A percentile compares a stretch with the other conserved stretches of the same genome.
Evolutionary conservation across 1,140 invertebrate species (phyloP).

Genomic region (Muscidifurax raptorellus): DNA sequence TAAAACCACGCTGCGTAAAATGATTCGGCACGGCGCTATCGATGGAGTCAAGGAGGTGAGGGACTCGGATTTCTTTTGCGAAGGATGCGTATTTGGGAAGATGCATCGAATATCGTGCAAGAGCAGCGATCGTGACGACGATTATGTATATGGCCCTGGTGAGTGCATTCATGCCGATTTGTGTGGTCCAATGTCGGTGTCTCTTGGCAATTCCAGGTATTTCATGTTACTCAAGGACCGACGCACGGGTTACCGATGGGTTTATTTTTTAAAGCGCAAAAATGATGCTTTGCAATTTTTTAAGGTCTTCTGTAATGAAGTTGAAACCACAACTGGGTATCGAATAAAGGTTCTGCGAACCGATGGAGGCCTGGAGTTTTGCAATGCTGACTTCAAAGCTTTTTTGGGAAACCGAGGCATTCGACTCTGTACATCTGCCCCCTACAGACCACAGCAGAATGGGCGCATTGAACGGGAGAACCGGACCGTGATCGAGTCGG

Average conservation of each 20-base stretch:
- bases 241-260: conserved; percentile 64
- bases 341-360: neutral
- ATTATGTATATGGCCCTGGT: conserved; percentile 66
- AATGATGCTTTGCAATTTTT: conserved; percentile 64
- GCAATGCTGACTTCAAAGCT: neutral
- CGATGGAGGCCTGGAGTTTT: conserved; percentile 16
- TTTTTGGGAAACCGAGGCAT: neutral
- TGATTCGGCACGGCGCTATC: neutral
- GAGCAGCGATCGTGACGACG: conserved; percentile 68
- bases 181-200: neutral
- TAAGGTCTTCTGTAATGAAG: neutral
- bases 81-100: conserved; percentile 67
- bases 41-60: neutral
- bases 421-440: conserved; percentile 60
- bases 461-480: conserved; percentile 68
- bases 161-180: conserved; percentile 53
- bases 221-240: conserved; percentile 74
- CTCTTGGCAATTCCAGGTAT: conserved; percentile 64
- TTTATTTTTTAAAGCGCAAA: conserved; percentile 72
- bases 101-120: conserved; percentile 62
- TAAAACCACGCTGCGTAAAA: neutral
- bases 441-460: conserved; percentile 69
- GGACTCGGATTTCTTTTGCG: conserved; percentile 61
- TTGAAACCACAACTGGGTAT: neutral
- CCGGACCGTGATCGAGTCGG: conserved; percentile 67